Conservation (phyloP, 1,140 invertebrate species). For the Drosophila funebris region DNA sequence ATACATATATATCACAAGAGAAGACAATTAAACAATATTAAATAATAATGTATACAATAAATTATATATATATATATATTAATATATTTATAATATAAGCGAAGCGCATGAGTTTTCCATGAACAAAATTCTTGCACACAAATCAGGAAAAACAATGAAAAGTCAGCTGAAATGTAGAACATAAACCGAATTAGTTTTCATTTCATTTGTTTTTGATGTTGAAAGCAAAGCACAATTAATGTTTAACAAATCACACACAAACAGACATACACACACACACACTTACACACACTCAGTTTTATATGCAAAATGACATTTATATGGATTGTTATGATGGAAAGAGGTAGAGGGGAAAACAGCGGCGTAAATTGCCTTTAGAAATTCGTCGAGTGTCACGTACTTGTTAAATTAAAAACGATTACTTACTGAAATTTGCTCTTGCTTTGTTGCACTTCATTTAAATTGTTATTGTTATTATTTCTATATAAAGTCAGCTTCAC, state of each 20-base stretch:
- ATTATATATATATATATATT: too few species aligned
- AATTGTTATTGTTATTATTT: constrained; percentile 80
- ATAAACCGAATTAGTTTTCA: constrained; percentile 1
- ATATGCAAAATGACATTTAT: constrained; percentile 25
- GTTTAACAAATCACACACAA: constrained; percentile 1
- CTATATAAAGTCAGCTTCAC: constrained; percentile 65
- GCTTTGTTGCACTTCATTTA: constrained; percentile 72
- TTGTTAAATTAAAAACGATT: constrained; percentile 80
- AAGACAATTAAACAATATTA: too few species aligned
- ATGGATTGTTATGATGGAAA: background rate
- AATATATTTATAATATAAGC: too few species aligned
- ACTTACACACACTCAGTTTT: background rate
- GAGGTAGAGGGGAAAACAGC: background rate
- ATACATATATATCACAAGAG: too few species aligned
- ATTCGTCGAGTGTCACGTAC: constrained; percentile 66
- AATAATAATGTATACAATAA: too few species aligned
- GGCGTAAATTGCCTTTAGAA: constrained; percentile 2
- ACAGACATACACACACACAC: background rate
- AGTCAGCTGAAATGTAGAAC: background rate
- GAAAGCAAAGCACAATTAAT: constrained; percentile 20
- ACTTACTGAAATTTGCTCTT: constrained; percentile 65
- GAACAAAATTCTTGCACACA: background rate
- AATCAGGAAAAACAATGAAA: background rate
- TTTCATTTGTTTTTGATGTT: constrained; percentile 24
- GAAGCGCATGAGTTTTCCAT: background rate